Base-by-base conservation (phyloP, 30 jellyfish, hydroid and myxozoan species). In the Pelagia noctiluca region DNA sequence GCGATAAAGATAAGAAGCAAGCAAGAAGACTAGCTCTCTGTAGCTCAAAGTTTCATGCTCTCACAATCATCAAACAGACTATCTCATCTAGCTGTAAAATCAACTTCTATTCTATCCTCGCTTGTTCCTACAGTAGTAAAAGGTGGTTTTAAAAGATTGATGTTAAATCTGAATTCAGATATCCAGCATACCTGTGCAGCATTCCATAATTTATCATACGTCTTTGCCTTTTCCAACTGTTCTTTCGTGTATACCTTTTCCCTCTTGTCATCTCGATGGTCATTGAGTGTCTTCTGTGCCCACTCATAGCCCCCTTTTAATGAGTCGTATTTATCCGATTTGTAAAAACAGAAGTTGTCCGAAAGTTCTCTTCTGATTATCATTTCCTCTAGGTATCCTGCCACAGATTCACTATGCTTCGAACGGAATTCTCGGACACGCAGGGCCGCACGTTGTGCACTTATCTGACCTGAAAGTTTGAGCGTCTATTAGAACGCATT, bases 141-240 rank as follows among this genome's bases (percentile, higher is more conserved):
- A n/a, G n/a, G n/a, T n/a, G n/a, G n/a, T n/a, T n/a, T n/a, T n/a
- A n/a, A n/a, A n/a, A n/a, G n/a, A n/a, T n/a, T n/a, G n/a, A n/a
- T n/a, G n/a, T n/a, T n/a, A n/a, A n/a, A n/a, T n/a, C n/a, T n/a
- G n/a, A n/a, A n/a, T n/a, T n/a, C n/a, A n/a, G n/a, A n/a, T n/a
- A 25, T 23, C 12, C 26, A 10, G 12, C 25, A 34, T 35, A 87
- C 96, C 81, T 91, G 98, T 1, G 98, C 94, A 0, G 96, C 96
- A 71, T 91, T 91, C 98, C 98, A 91, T 12, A 91, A 57, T 3
- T 54, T 71, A 73, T 91, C 98, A 48, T 91, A 96, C 23, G 98
- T 84, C 64, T 85, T 75, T 16, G 85, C 94, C 26, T 76, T 61
- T 54, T 75, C 98, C 5, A 91, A 62, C 50, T 85, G 69, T 31